Evolutionary conservation across 2,888 invertebrate genomes (phyloP).

Genomic region (Leptinotarsa rubiginosa): DNA sequence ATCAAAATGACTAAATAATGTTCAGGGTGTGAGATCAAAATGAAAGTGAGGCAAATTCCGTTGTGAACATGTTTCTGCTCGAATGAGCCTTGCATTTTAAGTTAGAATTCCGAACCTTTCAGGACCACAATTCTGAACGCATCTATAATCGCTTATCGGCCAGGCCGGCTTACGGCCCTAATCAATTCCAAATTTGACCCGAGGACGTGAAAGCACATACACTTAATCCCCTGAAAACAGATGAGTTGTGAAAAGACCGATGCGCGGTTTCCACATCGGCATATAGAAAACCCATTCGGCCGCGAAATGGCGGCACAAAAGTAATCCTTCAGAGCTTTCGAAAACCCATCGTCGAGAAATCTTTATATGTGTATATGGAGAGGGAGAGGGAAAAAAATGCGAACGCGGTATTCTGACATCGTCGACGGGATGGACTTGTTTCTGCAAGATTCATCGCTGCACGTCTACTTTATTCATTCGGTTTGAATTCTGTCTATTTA

Average conservation of each 20-base stretch:
- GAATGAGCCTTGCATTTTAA: neutral
- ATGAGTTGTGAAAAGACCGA: conserved; percentile 35
- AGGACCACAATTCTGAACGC: neutral
- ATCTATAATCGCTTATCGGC: conserved; percentile 7
- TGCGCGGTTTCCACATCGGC: conserved; percentile 1
- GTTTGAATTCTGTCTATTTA: neutral
- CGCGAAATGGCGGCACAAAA: conserved; percentile 32
- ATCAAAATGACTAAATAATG: no score
- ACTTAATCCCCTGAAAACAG: conserved; percentile 30
- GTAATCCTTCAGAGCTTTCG: conserved; percentile 38
- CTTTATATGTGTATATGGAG: neutral
- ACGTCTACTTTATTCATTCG: neutral
- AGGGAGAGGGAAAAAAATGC: neutral
- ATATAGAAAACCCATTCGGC: conserved; percentile 33
- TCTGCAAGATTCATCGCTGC: neutral
- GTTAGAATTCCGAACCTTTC: neutral
- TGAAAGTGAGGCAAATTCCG: neutral
- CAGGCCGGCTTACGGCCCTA: conserved; percentile 1
- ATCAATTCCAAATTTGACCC: conserved; percentile 16
- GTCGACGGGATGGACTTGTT: neutral
- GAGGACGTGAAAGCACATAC: conserved; percentile 25
- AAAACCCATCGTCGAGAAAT: conserved; percentile 26
- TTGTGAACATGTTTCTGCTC: neutral
- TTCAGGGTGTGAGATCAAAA: no score
- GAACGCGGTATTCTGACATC: neutral